These are phyloP conservation scores for Brienomyrus longianalis DNA, from an alignment of 2,113 vertebrate species.

Conservation along the genomic window DNA sequence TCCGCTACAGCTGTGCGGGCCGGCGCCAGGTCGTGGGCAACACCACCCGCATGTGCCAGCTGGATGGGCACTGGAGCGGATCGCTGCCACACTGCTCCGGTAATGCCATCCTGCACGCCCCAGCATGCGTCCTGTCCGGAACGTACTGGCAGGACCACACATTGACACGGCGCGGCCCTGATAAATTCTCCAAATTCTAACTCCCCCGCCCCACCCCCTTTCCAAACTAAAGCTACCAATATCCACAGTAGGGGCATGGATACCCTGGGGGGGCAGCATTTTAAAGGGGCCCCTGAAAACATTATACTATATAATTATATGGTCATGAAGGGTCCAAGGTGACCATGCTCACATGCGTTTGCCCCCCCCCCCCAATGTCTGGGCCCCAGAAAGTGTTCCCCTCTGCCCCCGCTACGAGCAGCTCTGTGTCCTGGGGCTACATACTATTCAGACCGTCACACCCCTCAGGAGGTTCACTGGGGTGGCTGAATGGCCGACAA, in stretches of 20 bases:
- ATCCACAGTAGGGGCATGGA: background rate
- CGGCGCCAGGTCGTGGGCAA: conserved; percentile 77
- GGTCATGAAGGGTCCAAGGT: too few relatives aligned
- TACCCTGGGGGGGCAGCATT: background rate
- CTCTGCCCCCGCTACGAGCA: background rate
- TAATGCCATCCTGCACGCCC: conserved; percentile 42
- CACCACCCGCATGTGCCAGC: conserved; percentile 83
- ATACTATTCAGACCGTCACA: background rate
- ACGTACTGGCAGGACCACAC: background rate
- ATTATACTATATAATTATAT: background rate
- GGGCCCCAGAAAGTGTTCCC: background rate
- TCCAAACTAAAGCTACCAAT: background rate
- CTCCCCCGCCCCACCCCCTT: background rate
- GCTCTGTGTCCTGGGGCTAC: background rate
- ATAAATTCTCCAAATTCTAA: background rate
- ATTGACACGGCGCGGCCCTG: background rate
- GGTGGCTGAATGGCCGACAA: background rate
- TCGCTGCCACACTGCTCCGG: conserved; percentile 93
- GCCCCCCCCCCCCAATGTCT: background rate
- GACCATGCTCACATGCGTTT: too few relatives aligned
- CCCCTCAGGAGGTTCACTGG: background rate
- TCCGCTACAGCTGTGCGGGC: conserved; percentile 83
- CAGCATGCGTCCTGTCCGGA: background rate
- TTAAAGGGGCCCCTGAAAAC: background rate
- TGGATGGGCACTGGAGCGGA: conserved; percentile 90